Conservation (phyloP, 2,113 vertebrate species). For the Suncus etruscus region DNA sequence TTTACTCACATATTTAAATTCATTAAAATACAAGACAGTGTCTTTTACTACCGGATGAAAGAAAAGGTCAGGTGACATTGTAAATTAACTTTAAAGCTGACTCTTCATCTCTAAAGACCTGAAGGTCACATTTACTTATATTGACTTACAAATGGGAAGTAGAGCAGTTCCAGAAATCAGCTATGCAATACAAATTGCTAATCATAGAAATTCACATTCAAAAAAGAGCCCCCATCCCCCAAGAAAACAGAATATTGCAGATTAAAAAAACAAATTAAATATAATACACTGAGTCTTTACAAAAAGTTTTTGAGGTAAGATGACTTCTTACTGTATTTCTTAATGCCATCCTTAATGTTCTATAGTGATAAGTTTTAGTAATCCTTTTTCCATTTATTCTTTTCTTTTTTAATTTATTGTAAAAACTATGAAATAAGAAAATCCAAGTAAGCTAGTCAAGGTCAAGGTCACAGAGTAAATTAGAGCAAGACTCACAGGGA, state of each 20-base stretch:
- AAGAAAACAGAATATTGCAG: conserved; percentile 52
- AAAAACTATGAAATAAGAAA: conserved; percentile 75
- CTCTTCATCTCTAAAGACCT: conserved; percentile 70
- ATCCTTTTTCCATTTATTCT: conserved; percentile 76
- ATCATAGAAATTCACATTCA: conserved; percentile 55
- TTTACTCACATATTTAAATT: conserved; percentile 79
- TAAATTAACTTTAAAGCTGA: conserved; percentile 78
- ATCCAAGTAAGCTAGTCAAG: conserved; percentile 63
- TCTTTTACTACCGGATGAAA: conserved; percentile 67
- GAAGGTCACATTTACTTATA: conserved; percentile 79
- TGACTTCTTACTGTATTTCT: conserved; percentile 65
- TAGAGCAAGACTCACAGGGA: conserved; percentile 59
- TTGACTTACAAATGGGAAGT: conserved; percentile 75
- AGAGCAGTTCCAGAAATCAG: conserved; percentile 53
- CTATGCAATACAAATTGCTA: conserved; percentile 60
- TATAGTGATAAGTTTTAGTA: conserved; percentile 76
- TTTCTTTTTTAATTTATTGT: conserved; percentile 77
- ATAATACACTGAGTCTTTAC: conserved; percentile 45
- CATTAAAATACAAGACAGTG: conserved; percentile 64
- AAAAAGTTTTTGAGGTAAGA: conserved; percentile 46
- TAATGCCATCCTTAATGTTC: conserved; percentile 69
- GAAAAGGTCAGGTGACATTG: conserved; percentile 74
- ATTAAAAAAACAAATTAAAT: conserved; percentile 29
- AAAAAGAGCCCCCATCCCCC: not conserved
- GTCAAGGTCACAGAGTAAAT: conserved; percentile 75